A percentile compares a stretch with the other conserved stretches of the same genome.
Evolutionary conservation across 1,140 invertebrate genomes (phyloP).

Genomic region (Drosophila lacertosa): DNA sequence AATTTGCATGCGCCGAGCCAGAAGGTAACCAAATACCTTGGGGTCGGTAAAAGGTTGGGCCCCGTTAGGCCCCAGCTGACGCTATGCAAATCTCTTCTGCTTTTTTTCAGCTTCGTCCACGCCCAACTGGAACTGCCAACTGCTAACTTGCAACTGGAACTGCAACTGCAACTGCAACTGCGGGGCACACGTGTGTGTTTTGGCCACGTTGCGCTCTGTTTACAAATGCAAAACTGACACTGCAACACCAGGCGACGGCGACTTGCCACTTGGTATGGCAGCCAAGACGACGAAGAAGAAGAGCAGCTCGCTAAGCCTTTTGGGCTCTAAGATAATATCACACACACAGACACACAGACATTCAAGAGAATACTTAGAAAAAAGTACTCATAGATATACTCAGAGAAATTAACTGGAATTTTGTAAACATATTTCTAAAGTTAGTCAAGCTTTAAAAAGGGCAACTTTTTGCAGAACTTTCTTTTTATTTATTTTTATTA

Average conservation of each 20-base stretch:
- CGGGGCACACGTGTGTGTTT: slow-evolving; percentile 5
- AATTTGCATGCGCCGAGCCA: slow-evolving; percentile 30
- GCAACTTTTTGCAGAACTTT: too few species aligned
- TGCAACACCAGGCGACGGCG: slow-evolving; percentile 45
- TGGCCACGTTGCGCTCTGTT: slow-evolving; percentile 58
- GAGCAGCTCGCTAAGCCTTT: slow-evolving; percentile 15
- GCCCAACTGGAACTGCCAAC: slow-evolving; percentile 25
- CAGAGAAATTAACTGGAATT: too few species aligned
- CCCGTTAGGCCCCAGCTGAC: slow-evolving; percentile 27
- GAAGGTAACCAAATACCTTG: slow-evolving; percentile 39
- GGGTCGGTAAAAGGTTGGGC: slow-evolving; percentile 42
- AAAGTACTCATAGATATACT: slow-evolving; percentile 4
- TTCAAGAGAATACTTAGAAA: neutral
- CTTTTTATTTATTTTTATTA: too few species aligned
- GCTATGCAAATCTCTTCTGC: slow-evolving; percentile 33
- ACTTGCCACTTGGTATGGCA: slow-evolving; percentile 34
- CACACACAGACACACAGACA: slow-evolving; percentile 19
- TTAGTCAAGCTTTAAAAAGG: too few species aligned
- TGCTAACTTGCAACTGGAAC: slow-evolving; percentile 7
- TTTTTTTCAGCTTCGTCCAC: slow-evolving; percentile 12
- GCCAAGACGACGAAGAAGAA: slow-evolving; percentile 1
- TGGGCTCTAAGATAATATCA: slow-evolving; percentile 31
- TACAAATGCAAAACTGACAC: slow-evolving; percentile 70
- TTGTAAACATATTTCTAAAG: too few species aligned
- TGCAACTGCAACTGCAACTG: slow-evolving; percentile 16